Evolutionary conservation across 1,140 invertebrate genomes (phyloP), one percentile per base, ranked within the genome.

Genomic region (Lineus longissimus): DNA sequence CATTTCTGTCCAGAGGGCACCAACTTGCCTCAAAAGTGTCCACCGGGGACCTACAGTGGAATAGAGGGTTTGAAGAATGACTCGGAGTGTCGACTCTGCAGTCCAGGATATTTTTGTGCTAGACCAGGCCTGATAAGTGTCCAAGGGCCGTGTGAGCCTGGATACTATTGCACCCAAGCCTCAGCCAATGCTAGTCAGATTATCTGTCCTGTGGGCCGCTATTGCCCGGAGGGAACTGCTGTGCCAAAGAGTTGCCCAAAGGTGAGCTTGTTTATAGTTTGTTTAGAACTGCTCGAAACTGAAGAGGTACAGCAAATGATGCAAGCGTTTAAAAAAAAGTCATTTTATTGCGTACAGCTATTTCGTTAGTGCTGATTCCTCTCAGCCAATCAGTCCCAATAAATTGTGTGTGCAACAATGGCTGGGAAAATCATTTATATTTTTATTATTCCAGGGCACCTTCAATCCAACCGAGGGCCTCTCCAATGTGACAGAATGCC

Each of bases 1-100:
- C 75, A 67, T 13, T 78, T 73, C 62, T 79, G 77, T 69, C 63
- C 68, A n/a, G 66, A 72, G 51, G 74, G 75, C 1, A 76, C 76
- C 13, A 66, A 62, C 19, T 63, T 69, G 40, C 73, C 75, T 13
- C 45, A 63, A 15, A 63, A 69, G 2, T 79, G 77, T 56, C 72
- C 75, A 17, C 65, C 73, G 11, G 76, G 76, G 17, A 76, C 74
- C 9, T 79, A 70, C 62, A 73, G 76, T 27, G 66, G 67, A 2
- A 64, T 68, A 0, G 62, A 65, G 13, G 70, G 72, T 17, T 63
- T 79, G 25, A 64, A 51, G 6, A 73, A 75, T 59, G 63, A 68
- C n/a, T 69, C 70, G 2, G 70, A 76, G 29, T 79, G 76, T 67
- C 75, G 73, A 13, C 59, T 36, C 2, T 79, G 76, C 64, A 68